phyloP scores from a whole-genome alignment of 2,797 vertebrate genomes.

The Mormyrops attenuatus region DNA sequence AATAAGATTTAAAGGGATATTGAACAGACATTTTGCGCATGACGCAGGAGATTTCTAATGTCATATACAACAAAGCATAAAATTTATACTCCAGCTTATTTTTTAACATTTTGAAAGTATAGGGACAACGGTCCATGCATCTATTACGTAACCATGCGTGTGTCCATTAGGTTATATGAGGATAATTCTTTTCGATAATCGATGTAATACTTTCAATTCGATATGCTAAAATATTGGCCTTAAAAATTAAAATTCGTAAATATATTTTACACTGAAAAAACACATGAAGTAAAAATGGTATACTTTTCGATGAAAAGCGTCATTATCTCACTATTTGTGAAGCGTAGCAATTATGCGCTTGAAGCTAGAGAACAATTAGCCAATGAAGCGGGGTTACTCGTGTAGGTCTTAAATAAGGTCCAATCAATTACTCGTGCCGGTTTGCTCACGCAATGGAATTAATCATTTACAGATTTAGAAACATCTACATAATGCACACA shows the following conservation, averaged over 20 bases:
- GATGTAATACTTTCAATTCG: background rate
- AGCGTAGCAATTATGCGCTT: background rate
- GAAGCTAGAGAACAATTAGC: background rate
- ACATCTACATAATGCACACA: background rate
- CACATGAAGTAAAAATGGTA: background rate
- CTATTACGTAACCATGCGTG: background rate
- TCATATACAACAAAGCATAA: background rate
- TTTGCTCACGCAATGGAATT: background rate
- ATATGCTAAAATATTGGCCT: background rate
- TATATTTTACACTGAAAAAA: background rate
- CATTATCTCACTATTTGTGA: background rate
- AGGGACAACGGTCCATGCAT: background rate
- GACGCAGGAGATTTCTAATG: background rate
- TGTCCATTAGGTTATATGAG: background rate
- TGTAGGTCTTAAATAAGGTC: background rate
- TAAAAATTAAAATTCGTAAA: background rate
- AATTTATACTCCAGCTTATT: background rate
- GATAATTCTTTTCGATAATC: background rate
- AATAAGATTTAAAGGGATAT: background rate
- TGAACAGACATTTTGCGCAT: background rate
- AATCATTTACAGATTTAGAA: background rate
- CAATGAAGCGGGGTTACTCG: background rate
- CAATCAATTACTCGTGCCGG: background rate
- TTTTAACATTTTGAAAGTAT: background rate
- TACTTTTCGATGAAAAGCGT: background rate